Evolutionary conservation across 1,140 invertebrate species (phyloP), one percentile per base, ranked within the genome.

Genomic region (Caenorhabditis inopinata): DNA sequence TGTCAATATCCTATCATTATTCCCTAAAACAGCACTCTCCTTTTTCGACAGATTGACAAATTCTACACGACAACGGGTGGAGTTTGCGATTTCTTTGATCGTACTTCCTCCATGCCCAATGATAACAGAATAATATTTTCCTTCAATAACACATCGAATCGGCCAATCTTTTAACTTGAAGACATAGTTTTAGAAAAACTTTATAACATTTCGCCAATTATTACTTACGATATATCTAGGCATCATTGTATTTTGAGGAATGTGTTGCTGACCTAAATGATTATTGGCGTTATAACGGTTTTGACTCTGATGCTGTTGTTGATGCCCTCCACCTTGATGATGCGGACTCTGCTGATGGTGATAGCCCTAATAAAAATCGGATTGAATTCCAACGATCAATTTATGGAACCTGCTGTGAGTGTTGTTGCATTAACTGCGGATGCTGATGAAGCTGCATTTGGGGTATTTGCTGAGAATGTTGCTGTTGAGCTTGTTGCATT

Each of bases 81-180:
- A 68, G 2, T 42, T 23, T 11, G 58, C 29, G 23, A 68, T 68
- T 6, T 68, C 58, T 21, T 27, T 38, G 32, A 68, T 68, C 11
- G 58, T 68, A 5, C 23, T 12, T 16, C 58, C 58, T 9, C 38
- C n/a, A 21, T 5, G 32, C 38, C 58, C 58, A 11, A 38, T 21
- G 9, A 68, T 68, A 2, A 68, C 58, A 5, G 32, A 18, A 1
- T 68, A 32, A 68, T 68, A 68, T 21, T 68, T 68, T 38, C 58
- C 58, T 68, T 68, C 58, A 18, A 68, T 32, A 38, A 68, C 58
- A 38, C 58, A 68, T 11, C 58, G 58, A 68, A 68, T 68, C 32
- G 58, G 58, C 58, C 58, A 68, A 38, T 68, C 58, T 42, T 21
- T 68, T n/a, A 68, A 9, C 58, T 68, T 18, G 23, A 68, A 68